Evolutionary conservation across 2,888 invertebrate genomes (phyloP), one percentile per base, ranked within the genome.

Genomic region (Gryllus longicercus): DNA sequence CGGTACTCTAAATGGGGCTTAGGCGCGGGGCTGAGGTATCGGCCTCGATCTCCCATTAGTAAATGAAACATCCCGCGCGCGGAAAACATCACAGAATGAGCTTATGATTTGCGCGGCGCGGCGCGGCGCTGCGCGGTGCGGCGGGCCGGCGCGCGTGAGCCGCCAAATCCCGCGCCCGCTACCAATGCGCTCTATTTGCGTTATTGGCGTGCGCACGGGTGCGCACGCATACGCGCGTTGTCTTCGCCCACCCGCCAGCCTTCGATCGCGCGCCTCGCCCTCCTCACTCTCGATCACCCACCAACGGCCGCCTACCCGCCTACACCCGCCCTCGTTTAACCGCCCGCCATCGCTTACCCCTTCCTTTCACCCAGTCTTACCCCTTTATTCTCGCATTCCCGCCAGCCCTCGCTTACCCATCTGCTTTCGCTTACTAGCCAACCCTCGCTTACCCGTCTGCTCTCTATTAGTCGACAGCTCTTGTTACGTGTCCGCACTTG

Each of bases 381-480:
- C 38, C 8, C 0, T 10, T 1, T 1, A 1, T 10, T 38, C 38
- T 4, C 4, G 5, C 38, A 5, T 5, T 1, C 38, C 5, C 38
- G 38, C 8, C 5, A 5, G 8, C 4, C 8, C 4, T 5, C 38
- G 38, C 1, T 10, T 10, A 0, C 25, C 25, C 25, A 2, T 4
- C 25, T 10, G 38, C 38, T 5, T 1, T 10, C 38, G 0, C 38
- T 8, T 5, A 8, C 5, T 5, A 5, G 38, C 5, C 38, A 3
- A 0, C 38, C 0, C 3, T 38, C 38, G 8, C 38, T 5, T 25
- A 3, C 3, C 25, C n/a, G n/a, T n/a, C n/a, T 8, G 5, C 5
- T 4, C 38, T 38, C 38, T 1, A 38, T 38, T 1, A 8, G 5
- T 8, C n/a, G n/a, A n/a, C n/a, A n/a, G n/a, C n/a, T n/a, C n/a